Base-by-base conservation (phyloP, 2,113 vertebrate species). In the Chaetodon auriga region DNA sequence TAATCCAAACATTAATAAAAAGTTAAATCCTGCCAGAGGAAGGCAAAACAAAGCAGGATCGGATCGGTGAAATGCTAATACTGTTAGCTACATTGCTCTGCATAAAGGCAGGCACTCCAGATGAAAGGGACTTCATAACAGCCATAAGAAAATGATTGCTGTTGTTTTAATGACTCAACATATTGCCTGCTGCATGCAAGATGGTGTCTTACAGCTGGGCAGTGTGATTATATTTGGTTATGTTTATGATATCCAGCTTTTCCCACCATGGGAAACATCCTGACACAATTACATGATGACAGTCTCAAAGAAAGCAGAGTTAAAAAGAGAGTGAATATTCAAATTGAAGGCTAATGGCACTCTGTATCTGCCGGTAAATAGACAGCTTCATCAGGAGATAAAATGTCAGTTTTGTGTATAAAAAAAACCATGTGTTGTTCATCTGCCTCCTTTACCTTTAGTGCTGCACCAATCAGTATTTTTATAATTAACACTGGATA, bases 1-100 rank as follows among this genome's bases (percentile, higher is more conserved):
- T 80, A 75, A 84, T 87, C 78, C 81, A 86, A 89, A 90, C 84
- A 83, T 83, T 86, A 82, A 85, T 82, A 83, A 89, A 82, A 89
- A 81, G 62, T 78, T 74, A 57, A 88, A 83, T 83, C 85, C 80
- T 81, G 83, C 80, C 83, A 85, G 70, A 85, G 57, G 61, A 89
- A 72, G 48, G 25, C 25, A 72, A 85, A 81, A 83, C 77, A 80
- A 75, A 75, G 69, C 46, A 13, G 35, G 35, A 18, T 10, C 60
- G 35, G 35, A 18, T 10, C 60, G 60, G 18, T 53, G 72, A 62
- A 60, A 48, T 41, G 69, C 53, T 70, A 69, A 81, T 66, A 13
- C 16, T 19, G 49, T 58, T 38, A 16, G 61, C 18, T 16, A 5
- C 62, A 30, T n/a, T 16, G 23, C 55, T 68, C 49, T 7, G 48